Percentiles rank a stretch among this genome's conserved stretches.
Evolutionary conservation across 2,113 vertebrate genomes (phyloP).

Genomic region (Barnardius zonarius): DNA sequence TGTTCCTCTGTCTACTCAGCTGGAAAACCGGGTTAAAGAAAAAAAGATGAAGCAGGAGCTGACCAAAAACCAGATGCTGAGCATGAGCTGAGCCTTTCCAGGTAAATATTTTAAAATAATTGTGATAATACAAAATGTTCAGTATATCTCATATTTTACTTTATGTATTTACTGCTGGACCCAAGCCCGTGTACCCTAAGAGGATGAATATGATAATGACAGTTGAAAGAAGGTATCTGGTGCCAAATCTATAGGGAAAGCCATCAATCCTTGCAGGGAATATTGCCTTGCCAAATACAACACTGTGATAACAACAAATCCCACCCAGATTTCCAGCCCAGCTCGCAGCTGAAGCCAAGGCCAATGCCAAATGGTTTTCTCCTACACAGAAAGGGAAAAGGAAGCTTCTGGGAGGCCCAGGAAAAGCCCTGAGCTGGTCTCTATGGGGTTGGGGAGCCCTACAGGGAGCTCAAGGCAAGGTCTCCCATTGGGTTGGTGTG

Average conservation of each 20-base stretch:
- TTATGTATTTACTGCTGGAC: constrained; percentile 5
- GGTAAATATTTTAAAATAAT: constrained; percentile 54
- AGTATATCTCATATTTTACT: neutral
- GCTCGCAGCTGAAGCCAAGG: neutral
- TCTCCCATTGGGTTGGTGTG: neutral
- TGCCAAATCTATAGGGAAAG: constrained; percentile 22
- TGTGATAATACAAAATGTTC: neutral
- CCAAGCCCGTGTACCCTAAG: neutral
- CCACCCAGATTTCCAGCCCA: constrained; percentile 3
- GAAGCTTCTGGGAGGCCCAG: neutral
- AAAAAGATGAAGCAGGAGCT: neutral
- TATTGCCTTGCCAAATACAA: constrained; percentile 34
- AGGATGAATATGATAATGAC: neutral
- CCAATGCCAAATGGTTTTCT: neutral
- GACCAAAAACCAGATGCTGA: constrained; percentile 32
- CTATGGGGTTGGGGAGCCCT: neutral
- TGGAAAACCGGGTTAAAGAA: constrained; percentile 32
- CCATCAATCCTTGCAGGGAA: constrained; percentile 7
- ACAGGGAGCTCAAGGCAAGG: neutral
- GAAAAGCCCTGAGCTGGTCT: neutral
- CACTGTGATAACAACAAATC: constrained; percentile 3
- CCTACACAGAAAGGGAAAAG: neutral
- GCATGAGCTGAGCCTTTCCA: constrained; percentile 37
- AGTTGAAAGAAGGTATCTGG: neutral
- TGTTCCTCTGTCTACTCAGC: constrained; percentile 62